phyloP scores from a whole-genome alignment of 23 tunicate genomes.

The Trididemnum clinides region DNA sequence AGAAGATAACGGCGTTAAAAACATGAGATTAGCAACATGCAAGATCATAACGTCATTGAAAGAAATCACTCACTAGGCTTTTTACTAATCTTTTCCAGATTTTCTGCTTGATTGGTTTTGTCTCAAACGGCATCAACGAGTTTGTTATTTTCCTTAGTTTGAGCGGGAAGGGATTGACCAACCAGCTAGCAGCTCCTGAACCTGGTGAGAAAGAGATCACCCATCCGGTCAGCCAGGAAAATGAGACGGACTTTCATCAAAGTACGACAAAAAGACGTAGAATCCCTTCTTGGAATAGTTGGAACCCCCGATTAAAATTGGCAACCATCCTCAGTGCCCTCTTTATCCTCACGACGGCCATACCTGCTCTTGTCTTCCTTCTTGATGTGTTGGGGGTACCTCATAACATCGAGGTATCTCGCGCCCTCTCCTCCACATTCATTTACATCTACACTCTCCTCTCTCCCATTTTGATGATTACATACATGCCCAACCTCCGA shows the following conservation, averaged over 20 bases:
- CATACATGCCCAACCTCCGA: slow-evolving; percentile 42
- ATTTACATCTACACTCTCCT: slow-evolving; percentile 43
- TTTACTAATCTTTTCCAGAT: not conserved
- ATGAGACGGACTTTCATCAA: not conserved
- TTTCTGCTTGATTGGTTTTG: not conserved
- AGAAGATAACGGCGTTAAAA: too few species aligned
- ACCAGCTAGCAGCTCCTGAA: too few species aligned
- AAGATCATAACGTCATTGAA: too few species aligned
- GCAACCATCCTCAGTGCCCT: slow-evolving; percentile 4
- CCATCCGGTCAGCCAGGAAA: not conserved
- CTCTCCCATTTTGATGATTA: slow-evolving; percentile 52
- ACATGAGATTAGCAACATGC: too few species aligned
- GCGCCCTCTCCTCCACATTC: not conserved
- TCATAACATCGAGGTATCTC: not conserved
- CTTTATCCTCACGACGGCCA: slow-evolving; percentile 25
- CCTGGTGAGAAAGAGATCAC: too few species aligned
- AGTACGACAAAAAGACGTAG: not conserved
- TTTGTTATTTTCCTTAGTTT: not conserved
- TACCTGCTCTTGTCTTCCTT: slow-evolving; percentile 22
- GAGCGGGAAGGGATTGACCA: not conserved
- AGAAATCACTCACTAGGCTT: too few species aligned
- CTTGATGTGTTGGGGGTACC: slow-evolving; percentile 1
- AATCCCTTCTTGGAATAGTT: slow-evolving; percentile 5
- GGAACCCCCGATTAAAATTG: slow-evolving; percentile 43
- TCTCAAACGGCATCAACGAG: not conserved